Conservation (phyloP, 1,140 invertebrate genomes). For the Arctopsyche grandis region DNA sequence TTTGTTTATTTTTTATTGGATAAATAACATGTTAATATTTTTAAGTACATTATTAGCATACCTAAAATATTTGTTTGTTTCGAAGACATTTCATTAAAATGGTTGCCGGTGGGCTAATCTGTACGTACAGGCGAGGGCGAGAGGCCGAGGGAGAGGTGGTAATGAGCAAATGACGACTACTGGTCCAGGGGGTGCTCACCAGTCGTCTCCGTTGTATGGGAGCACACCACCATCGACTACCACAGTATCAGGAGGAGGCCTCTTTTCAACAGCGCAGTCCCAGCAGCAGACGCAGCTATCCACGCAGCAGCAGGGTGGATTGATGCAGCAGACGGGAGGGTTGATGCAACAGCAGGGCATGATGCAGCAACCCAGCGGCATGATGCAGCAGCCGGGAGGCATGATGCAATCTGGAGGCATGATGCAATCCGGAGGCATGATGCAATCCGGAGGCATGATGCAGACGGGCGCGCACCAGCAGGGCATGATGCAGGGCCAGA, state of each 20-base stretch:
- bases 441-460: slow-evolving; percentile 16
- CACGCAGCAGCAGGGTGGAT: slow-evolving; percentile 45
- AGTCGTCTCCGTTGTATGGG: slow-evolving; percentile 37
- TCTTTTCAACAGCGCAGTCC: slow-evolving; percentile 50
- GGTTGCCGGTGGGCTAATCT: slow-evolving; percentile 24
- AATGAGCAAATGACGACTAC: slow-evolving; percentile 54
- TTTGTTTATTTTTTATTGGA: no score
- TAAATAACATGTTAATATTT: no score
- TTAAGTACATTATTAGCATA: no score
- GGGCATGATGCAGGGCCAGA: slow-evolving; percentile 31
- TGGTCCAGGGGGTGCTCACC: slow-evolving; percentile 31
- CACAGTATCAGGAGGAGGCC: slow-evolving; percentile 40
- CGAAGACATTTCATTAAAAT: slow-evolving; percentile 8
- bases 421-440: slow-evolving; percentile 16
- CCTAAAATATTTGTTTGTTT: no score
- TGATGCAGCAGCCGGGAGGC: slow-evolving; percentile 57
- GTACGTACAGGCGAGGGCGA: slow-evolving; percentile 58
- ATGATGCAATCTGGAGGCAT: slow-evolving; percentile 12
- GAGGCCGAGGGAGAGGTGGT: slow-evolving; percentile 61
- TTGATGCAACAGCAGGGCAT: slow-evolving; percentile 36
- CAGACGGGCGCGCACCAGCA: slow-evolving; percentile 40
- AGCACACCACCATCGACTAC: slow-evolving; percentile 45
- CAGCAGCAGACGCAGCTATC: slow-evolving; percentile 48
- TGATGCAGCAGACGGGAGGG: slow-evolving; percentile 54
- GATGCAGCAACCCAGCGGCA: slow-evolving; percentile 55